phyloP scores from a whole-genome alignment of 2,797 vertebrate species.

The Thunnus albacares region DNA sequence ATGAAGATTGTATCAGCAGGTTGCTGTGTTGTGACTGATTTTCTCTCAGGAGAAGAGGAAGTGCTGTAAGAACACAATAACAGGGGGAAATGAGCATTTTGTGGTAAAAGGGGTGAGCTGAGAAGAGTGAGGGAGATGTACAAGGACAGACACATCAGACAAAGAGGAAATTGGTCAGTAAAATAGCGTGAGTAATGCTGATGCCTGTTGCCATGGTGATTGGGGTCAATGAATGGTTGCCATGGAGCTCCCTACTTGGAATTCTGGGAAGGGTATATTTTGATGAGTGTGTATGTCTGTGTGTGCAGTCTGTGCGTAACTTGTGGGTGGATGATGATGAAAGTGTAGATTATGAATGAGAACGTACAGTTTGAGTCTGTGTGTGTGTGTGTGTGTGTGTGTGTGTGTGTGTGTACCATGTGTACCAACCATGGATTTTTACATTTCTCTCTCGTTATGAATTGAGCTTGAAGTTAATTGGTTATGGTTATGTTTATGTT shows the following conservation, averaged over 20 bases:
- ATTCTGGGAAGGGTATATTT: constrained; percentile 72
- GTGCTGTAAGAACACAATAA: background rate
- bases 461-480: too few relatives aligned
- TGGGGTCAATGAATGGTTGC: constrained; percentile 82
- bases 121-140: constrained; percentile 28
- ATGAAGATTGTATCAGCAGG: constrained; percentile 14
- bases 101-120: constrained; percentile 1
- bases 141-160: constrained; percentile 67
- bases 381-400: constrained; percentile 9
- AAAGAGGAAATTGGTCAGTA: constrained; percentile 81
- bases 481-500: background rate
- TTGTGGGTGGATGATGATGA: constrained; percentile 49
- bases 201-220: constrained; percentile 83
- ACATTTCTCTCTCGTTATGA: background rate
- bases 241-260: constrained; percentile 76
- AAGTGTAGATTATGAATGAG: constrained; percentile 50
- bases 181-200: constrained; percentile 69
- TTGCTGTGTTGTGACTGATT: constrained; percentile 4
- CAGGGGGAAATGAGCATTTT: constrained; percentile 10
- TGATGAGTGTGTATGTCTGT: constrained; percentile 31
- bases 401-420: background rate
- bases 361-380: constrained; percentile 10
- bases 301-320: constrained; percentile 24
- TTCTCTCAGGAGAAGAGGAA: background rate
- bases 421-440: background rate